Evolutionary conservation across 1,140 invertebrate genomes (phyloP), one percentile per base, ranked within the genome.

Genomic region (Aphelenchoides fujianensis): DNA sequence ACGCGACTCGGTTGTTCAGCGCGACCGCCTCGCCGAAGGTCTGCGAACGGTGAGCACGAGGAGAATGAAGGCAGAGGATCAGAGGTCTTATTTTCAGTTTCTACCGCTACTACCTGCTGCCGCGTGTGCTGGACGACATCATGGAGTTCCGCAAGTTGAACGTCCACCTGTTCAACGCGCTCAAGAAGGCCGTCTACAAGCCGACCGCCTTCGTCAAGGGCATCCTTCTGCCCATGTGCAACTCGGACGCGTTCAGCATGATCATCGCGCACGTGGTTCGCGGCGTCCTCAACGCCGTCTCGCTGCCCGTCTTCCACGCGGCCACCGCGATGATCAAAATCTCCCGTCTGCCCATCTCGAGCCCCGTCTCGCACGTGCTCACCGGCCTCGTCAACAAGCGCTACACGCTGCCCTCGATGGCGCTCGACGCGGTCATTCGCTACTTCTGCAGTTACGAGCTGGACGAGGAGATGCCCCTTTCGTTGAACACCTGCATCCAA

Each of bases 161-260:
- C 86, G 95, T 94, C 85, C 95, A 98, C 87, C 86, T 98, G 5
- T 98, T 96, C 85, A 91, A 93, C 88, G 94, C 95, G 3, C 79
- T 98, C 16, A 89, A 90, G 70, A 97, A 97, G 86, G 89, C 95
- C 7, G 86, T 98, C 0, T 98, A 92, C 85, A 98, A 98, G 84
- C 95, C 96, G 53, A 93, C 91, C 59, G 95, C 92, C n/a, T 99
- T 99, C 81, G 97, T 97, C 91, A 98, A 98, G 87, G 96, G 95
- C 77, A 91, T 97, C 77, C 85, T 97, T 32, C 79, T 97, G 37
- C 94, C 95, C 1, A 85, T 97, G 16, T 90, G 94, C 79, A 91
- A 92, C 90, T 90, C 91, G 78, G 94, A 94, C 36, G 92, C 91
- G 71, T 98, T 95, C 83, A 94, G 94, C 1, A 86, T 98, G 52